Evolutionary conservation across 2,113 vertebrate genomes (phyloP).

Genomic region (Campylomormyrus tamandua): DNA sequence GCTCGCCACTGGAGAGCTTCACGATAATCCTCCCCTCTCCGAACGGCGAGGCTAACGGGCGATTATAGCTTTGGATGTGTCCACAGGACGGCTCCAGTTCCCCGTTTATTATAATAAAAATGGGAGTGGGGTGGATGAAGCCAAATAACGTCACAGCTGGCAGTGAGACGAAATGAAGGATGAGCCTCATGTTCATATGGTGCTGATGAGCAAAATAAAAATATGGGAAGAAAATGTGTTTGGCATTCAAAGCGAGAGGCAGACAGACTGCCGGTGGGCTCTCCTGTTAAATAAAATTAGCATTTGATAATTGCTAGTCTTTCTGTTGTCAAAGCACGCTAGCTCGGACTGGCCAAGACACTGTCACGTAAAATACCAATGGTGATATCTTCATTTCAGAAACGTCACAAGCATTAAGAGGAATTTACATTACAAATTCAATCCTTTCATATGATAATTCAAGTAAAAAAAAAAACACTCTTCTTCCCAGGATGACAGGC

Average conservation of each 20-base stretch:
- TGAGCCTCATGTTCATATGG: constrained; percentile 44
- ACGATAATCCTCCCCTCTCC: neutral
- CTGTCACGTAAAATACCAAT: neutral
- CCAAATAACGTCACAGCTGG: neutral
- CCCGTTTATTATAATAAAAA: neutral
- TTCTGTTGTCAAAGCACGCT: constrained; percentile 28
- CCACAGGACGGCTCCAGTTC: neutral
- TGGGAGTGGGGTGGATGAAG: neutral
- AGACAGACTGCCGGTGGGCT: constrained; percentile 21
- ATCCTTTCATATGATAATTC: neutral
- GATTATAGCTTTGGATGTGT: neutral
- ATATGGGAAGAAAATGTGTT: neutral
- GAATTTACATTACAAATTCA: constrained; percentile 3
- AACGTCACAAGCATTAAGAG: neutral
- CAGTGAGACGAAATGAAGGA: constrained; percentile 27
- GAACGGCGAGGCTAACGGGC: neutral
- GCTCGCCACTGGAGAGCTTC: neutral
- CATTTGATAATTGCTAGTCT: constrained; percentile 36
- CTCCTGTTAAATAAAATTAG: constrained; percentile 48
- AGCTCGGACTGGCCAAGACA: neutral
- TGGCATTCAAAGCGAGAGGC: neutral
- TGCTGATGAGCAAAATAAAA: constrained; percentile 32
- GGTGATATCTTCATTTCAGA: neutral
- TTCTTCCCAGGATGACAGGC: neutral
- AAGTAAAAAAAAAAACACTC: neutral